Percentiles rank a stretch among this genome's conserved stretches.
These are phyloP conservation scores for Addax nasomaculatus DNA, from an alignment of 2,113 vertebrate genomes.

Conservation along the genomic window DNA sequence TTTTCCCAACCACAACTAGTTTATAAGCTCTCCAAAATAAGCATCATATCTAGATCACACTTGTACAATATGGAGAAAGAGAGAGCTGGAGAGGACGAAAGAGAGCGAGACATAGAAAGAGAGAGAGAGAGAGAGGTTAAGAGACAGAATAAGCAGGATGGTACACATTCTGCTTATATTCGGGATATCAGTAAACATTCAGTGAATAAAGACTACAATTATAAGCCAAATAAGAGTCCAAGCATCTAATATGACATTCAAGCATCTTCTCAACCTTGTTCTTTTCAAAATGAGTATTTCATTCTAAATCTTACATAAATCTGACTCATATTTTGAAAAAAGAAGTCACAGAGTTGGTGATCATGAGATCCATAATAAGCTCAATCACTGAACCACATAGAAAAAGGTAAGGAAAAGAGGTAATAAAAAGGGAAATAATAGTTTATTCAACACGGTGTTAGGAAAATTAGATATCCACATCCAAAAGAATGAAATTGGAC, in stretches of 20 bases:
- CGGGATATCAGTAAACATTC: neutral
- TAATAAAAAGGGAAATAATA: neutral
- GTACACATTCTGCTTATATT: neutral
- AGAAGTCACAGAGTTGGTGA: neutral
- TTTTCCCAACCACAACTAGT: neutral
- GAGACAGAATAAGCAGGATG: neutral
- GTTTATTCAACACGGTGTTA: neutral
- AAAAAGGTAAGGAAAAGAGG: neutral
- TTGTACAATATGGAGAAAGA: neutral
- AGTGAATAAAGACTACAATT: neutral
- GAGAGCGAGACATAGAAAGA: neutral
- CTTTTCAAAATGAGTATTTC: neutral
- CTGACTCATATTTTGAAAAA: neutral
- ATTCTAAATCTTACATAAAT: neutral
- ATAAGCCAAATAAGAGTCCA: neutral
- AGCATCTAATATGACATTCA: neutral
- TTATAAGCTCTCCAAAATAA: neutral
- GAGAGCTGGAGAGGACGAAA: neutral
- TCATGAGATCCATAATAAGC: neutral
- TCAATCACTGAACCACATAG: neutral
- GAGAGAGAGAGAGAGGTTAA: neutral
- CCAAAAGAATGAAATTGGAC: neutral
- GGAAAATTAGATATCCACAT: neutral
- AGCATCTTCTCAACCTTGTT: neutral
- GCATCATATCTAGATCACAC: neutral